Evolutionary conservation across 2,113 vertebrate species (phyloP).

Genomic region (Collichthys lucidus): DNA sequence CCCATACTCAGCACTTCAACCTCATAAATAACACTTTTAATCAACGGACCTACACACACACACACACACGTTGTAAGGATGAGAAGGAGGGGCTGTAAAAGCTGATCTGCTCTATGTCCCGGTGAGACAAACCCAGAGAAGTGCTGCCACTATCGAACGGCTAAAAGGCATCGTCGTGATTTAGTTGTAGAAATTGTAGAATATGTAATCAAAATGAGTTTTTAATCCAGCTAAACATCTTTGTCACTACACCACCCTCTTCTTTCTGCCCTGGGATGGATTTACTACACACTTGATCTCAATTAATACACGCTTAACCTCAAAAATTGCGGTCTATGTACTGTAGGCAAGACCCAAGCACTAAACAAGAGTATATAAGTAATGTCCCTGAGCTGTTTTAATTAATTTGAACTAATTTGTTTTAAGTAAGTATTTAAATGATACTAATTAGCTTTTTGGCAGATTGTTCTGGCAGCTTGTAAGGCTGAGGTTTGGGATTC

Average conservation of each 20-base stretch:
- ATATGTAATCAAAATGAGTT: neutral
- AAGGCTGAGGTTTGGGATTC: neutral
- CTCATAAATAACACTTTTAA: conserved; percentile 68
- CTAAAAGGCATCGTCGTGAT: neutral
- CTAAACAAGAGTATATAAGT: neutral
- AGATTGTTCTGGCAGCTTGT: neutral
- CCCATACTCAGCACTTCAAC: conserved; percentile 61
- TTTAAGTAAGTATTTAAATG: conserved; percentile 5
- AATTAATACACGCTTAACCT: conserved; percentile 43
- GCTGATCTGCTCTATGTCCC: conserved; percentile 14
- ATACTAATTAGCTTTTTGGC: conserved; percentile 17
- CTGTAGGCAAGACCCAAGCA: neutral
- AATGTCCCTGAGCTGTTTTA: neutral
- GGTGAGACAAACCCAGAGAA: conserved; percentile 13
- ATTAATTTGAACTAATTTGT: conserved; percentile 11
- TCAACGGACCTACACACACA: conserved; percentile 41
- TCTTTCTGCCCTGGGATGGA: neutral
- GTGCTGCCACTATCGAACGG: neutral
- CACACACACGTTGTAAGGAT: conserved; percentile 7
- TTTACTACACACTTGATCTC: conserved; percentile 13
- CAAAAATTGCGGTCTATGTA: neutral
- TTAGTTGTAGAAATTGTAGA: neutral
- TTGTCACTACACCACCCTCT: neutral
- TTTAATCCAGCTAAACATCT: neutral
- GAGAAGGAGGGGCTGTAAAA: conserved; percentile 28